Percentiles rank a stretch among this genome's conserved stretches.
Conservation (phyloP, 2,113 vertebrate genomes). For the Pygoscelis antarcticus region DNA sequence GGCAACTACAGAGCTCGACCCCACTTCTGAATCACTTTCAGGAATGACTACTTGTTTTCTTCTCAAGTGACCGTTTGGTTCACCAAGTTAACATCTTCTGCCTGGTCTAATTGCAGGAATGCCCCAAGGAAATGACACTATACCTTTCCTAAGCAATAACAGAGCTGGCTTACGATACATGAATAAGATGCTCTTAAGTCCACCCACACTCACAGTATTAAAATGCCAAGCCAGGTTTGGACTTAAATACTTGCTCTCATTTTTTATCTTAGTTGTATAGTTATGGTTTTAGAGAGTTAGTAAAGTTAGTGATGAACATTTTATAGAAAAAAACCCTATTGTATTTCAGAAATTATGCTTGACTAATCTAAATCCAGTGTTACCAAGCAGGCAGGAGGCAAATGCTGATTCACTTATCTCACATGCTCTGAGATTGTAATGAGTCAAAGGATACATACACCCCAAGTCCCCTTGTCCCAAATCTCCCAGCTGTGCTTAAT, state of each 20-base stretch:
- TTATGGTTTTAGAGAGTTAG: not conserved
- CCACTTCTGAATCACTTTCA: not conserved
- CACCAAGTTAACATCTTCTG: not conserved
- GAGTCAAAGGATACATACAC: not conserved
- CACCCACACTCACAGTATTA: not conserved
- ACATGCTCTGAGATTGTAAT: not conserved
- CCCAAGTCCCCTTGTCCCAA: rapidly evolving
- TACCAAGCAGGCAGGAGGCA: not conserved
- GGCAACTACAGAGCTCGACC: not conserved
- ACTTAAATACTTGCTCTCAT: not conserved
- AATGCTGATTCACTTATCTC: not conserved
- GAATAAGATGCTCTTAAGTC: not conserved
- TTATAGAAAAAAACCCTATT: not conserved
- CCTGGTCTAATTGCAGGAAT: not conserved
- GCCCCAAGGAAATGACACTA: not conserved
- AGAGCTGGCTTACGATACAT: not conserved
- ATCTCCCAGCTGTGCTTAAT: not conserved
- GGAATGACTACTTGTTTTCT: not conserved
- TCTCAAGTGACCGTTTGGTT: not conserved
- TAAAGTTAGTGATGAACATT: not conserved
- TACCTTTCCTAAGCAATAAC: not conserved
- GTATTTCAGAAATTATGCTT: not conserved
- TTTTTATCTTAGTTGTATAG: not conserved
- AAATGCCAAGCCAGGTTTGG: not conserved
- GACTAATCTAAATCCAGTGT: not conserved